Conservation (phyloP, 1,140 invertebrate genomes). For the Drosophila malerkotliana region DNA sequence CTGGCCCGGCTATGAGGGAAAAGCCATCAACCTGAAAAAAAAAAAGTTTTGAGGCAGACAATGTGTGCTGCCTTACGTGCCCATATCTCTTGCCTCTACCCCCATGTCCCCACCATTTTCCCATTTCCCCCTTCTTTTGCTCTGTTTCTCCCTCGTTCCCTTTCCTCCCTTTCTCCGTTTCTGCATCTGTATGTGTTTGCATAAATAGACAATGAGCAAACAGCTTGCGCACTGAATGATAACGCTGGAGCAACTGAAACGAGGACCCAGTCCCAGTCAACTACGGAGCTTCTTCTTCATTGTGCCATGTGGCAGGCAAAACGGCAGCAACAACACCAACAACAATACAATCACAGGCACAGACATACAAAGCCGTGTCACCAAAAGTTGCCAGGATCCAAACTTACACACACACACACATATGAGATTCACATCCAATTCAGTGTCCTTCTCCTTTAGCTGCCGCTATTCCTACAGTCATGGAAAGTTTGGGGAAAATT, state of each 20-base stretch:
- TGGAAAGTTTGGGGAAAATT: not conserved
- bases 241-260: conserved; percentile 70
- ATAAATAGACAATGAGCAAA: conserved; percentile 82
- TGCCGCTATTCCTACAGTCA: not conserved
- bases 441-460: conserved; percentile 22
- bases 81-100: conserved; percentile 32
- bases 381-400: conserved; percentile 52
- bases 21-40: conserved; percentile 35
- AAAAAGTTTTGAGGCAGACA: conserved; percentile 46
- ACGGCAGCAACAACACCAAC: conserved; percentile 47
- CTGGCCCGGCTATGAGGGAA: not conserved
- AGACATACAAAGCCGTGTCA: conserved; percentile 52
- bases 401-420: conserved; percentile 19
- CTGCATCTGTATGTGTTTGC: conserved; percentile 66
- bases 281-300: conserved; percentile 38
- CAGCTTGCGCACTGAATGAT: conserved; percentile 80
- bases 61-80: conserved; percentile 48
- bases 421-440: conserved; percentile 30
- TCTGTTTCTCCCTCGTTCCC: not conserved
- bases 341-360: conserved; percentile 21
- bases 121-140: not conserved
- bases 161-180: conserved; percentile 1
- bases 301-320: conserved; percentile 60
- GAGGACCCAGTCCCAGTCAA: conserved; percentile 50
- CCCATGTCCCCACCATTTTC: not conserved